These are phyloP conservation scores for Phymorhynchus buccinoides DNA, from an alignment of 1,140 invertebrate genomes.

Conservation along the genomic window DNA sequence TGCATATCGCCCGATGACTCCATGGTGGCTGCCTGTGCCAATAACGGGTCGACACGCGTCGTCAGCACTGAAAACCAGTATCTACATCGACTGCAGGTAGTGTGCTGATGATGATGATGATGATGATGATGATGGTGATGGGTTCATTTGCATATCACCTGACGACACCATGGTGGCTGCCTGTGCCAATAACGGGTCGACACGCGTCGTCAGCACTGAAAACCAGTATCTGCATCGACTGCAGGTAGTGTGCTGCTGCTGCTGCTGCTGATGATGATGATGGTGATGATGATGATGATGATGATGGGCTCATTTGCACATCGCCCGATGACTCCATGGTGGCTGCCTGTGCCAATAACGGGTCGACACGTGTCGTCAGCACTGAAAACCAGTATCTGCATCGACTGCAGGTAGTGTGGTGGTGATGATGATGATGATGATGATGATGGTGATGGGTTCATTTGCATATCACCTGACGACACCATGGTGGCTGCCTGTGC, in stretches of 20 bases:
- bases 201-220: constrained; percentile 54
- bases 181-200: constrained; percentile 53
- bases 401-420: constrained; percentile 47
- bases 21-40: constrained; percentile 50
- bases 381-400: constrained; percentile 51
- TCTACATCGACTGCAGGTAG: constrained; percentile 45
- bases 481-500: constrained; percentile 50
- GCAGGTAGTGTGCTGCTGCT: no score
- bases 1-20: constrained; percentile 54
- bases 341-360: constrained; percentile 54
- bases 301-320: no score
- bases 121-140: no score
- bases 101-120: no score
- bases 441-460: no score
- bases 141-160: constrained; percentile 53
- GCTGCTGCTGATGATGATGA: no score
- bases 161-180: constrained; percentile 52
- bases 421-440: no score
- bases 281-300: no score
- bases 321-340: constrained; percentile 53
- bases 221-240: constrained; percentile 53
- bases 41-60: constrained; percentile 56
- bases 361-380: constrained; percentile 54
- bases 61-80: constrained; percentile 54
- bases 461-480: constrained; percentile 55